Percentiles rank a stretch among this genome's conserved stretches.
These are phyloP conservation scores for Lanius collurio DNA, from an alignment of 2,113 vertebrate genomes.

Conservation along the genomic window DNA sequence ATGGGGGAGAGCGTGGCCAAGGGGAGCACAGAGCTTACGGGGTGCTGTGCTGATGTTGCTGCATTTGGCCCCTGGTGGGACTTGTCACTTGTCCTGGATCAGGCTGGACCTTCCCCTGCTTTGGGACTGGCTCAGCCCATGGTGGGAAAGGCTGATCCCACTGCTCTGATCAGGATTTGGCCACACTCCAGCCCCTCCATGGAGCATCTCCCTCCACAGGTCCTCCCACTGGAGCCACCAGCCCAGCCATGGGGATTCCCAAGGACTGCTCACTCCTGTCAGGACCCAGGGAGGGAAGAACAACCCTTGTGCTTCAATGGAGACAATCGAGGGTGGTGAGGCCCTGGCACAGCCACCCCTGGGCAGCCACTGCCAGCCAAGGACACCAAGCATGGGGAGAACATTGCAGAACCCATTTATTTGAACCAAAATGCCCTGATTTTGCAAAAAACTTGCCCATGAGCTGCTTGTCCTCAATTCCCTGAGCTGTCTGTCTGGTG, in stretches of 20 bases:
- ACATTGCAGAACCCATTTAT: accelerated
- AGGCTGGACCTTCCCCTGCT: background rate
- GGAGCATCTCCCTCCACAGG: background rate
- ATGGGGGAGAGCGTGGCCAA: background rate
- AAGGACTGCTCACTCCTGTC: background rate
- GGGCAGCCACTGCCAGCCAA: background rate
- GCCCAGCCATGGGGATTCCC: background rate
- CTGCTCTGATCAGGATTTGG: accelerated
- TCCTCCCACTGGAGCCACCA: accelerated
- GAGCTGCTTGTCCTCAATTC: background rate
- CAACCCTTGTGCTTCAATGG: background rate
- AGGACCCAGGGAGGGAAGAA: accelerated
- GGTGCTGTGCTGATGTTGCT: background rate
- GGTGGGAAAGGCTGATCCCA: background rate
- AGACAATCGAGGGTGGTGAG: background rate
- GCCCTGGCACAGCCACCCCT: background rate
- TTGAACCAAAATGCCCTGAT: background rate
- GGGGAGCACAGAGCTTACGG: accelerated
- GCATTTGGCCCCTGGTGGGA: background rate
- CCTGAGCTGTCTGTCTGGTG: background rate
- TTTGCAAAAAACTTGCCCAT: background rate
- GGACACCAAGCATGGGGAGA: accelerated
- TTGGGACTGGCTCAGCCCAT: background rate
- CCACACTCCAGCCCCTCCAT: accelerated
- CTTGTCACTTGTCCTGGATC: background rate